Evolutionary conservation across 2,797 vertebrate genomes (phyloP).

Genomic region (Valencia hispanica): DNA sequence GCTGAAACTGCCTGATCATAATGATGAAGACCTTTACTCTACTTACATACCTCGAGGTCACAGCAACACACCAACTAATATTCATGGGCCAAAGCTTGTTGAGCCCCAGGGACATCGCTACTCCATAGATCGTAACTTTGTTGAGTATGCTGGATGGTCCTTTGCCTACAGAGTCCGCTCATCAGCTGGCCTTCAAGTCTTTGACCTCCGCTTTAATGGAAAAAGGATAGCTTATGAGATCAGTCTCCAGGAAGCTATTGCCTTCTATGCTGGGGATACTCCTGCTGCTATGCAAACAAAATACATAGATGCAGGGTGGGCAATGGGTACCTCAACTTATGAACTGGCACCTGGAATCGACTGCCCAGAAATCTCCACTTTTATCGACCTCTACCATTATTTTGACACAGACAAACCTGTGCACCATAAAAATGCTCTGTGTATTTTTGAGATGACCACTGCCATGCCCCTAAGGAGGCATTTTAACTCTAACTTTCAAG

Average conservation of each 20-base stretch:
- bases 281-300: slow-evolving; percentile 95
- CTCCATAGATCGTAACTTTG: slow-evolving; percentile 77
- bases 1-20: slow-evolving; percentile 66
- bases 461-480: slow-evolving; percentile 89
- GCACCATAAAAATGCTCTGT: slow-evolving; percentile 82
- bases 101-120: slow-evolving; percentile 88
- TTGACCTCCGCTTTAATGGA: slow-evolving; percentile 87
- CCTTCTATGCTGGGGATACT: slow-evolving; percentile 89
- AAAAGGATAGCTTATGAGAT: slow-evolving; percentile 92
- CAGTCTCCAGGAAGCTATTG: slow-evolving; percentile 91
- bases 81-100: slow-evolving; percentile 84
- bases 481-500: slow-evolving; percentile 85
- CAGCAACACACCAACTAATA: slow-evolving; percentile 69
- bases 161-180: slow-evolving; percentile 88
- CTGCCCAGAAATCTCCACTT: slow-evolving; percentile 89
- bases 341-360: slow-evolving; percentile 91
- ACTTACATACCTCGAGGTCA: slow-evolving; percentile 84
- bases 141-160: slow-evolving; percentile 91
- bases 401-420: slow-evolving; percentile 86
- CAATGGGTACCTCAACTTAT: slow-evolving; percentile 84
- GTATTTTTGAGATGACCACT: slow-evolving; percentile 92
- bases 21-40: slow-evolving; percentile 80
- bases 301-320: slow-evolving; percentile 91
- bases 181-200: slow-evolving; percentile 89
- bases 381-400: slow-evolving; percentile 86